These are phyloP conservation scores for Aldabrachelys gigantea DNA, from an alignment of 2,113 vertebrate species.

Conservation along the genomic window DNA sequence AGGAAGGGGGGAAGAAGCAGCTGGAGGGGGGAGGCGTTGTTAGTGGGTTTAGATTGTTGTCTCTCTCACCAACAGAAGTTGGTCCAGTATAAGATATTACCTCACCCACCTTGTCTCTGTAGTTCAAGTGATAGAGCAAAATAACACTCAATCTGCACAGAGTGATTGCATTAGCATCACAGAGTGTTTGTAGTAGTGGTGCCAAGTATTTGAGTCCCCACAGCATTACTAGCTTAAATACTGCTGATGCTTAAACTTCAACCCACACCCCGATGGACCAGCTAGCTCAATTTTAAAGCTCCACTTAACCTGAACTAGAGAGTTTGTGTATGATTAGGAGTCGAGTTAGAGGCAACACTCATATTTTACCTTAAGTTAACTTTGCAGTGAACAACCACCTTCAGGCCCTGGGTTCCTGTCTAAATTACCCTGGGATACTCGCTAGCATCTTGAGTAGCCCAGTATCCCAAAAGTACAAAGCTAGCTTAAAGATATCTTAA, in stretches of 20 bases:
- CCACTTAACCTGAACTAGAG: neutral
- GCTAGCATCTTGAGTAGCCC: neutral
- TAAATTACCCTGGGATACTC: neutral
- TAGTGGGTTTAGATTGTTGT: neutral
- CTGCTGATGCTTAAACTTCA: neutral
- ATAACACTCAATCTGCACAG: neutral
- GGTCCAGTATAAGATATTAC: neutral
- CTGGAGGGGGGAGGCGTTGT: neutral
- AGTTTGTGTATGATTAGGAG: neutral
- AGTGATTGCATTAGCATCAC: neutral
- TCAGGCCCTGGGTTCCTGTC: neutral
- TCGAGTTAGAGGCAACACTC: neutral
- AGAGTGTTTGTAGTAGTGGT: neutral
- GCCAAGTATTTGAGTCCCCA: neutral
- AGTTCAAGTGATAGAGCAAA: neutral
- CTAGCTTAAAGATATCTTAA: neutral
- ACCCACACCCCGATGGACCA: neutral
- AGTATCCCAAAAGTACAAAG: neutral
- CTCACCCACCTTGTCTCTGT: neutral
- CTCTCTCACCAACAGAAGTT: neutral
- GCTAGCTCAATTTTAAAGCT: neutral
- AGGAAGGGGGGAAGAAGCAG: neutral
- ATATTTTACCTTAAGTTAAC: neutral
- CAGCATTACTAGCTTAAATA: neutral
- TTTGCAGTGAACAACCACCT: neutral